These are phyloP conservation scores for Pedicia rivosa DNA, from an alignment of 2,888 invertebrate species.

Conservation along the genomic window DNA sequence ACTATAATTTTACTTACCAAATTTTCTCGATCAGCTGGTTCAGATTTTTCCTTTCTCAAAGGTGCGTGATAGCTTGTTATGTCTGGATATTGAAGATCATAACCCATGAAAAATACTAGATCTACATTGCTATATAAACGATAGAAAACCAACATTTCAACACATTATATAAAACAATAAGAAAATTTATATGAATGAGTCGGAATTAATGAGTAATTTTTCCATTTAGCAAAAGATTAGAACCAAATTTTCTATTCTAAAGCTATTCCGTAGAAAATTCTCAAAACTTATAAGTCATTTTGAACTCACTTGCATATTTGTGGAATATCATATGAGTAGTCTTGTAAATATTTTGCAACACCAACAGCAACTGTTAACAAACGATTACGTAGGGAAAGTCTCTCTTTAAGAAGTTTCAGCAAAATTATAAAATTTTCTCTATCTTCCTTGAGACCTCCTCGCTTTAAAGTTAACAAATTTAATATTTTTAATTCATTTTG, in stretches of 20 bases:
- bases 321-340: conserved; percentile 29
- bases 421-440: conserved; percentile 28
- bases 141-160: background rate
- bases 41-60: conserved; percentile 16
- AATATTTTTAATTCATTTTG: background rate
- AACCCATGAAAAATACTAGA: conserved; percentile 34
- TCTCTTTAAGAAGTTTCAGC: conserved; percentile 26
- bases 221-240: too few species aligned
- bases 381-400: conserved; percentile 26
- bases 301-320: conserved; percentile 25
- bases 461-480: conserved; percentile 11
- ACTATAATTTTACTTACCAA: conserved; percentile 4
- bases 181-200: background rate
- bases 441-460: conserved; percentile 30
- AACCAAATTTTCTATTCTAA: too few species aligned
- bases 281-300: too few species aligned
- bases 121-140: conserved; percentile 25
- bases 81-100: conserved; percentile 28
- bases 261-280: too few species aligned
- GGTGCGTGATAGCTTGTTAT: conserved; percentile 30
- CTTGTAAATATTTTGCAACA: conserved; percentile 22
- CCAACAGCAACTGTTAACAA: conserved; percentile 33
- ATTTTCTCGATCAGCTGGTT: conserved; percentile 9
- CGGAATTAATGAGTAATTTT: too few species aligned
- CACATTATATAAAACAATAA: background rate